phyloP scores from a whole-genome alignment of 2,888 invertebrate species.

The Drosophila limbata region DNA sequence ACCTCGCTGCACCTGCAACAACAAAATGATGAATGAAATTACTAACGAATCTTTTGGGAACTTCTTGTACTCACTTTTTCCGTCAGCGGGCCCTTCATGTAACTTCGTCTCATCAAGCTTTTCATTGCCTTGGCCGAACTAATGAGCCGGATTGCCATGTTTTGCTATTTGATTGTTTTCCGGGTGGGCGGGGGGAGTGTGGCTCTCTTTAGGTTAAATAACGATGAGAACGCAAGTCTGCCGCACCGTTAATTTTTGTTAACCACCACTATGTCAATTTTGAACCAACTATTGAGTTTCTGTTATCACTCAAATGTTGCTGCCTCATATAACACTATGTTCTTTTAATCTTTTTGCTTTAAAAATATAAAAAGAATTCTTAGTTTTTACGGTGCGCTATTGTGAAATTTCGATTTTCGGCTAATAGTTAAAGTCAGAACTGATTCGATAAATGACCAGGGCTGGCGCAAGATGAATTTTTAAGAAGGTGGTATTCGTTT shows the following conservation, averaged over 20 bases:
- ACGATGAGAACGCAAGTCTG: constrained; percentile 54
- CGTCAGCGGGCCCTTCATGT: constrained; percentile 83
- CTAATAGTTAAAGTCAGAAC: constrained; percentile 29
- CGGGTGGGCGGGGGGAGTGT: constrained; percentile 24
- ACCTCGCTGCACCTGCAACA: constrained; percentile 51
- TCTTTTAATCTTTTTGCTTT: constrained; percentile 42
- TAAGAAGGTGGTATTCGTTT: no score
- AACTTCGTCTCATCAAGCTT: constrained; percentile 82
- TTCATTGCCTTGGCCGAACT: constrained; percentile 87
- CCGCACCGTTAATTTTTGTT: constrained; percentile 32
- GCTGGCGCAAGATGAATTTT: no score
- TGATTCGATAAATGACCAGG: constrained; percentile 40
- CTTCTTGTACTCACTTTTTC: constrained; percentile 38
- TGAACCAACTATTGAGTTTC: constrained; percentile 32
- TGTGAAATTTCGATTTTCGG: constrained; percentile 72
- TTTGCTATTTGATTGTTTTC: constrained; percentile 28
- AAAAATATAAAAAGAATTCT: constrained; percentile 50
- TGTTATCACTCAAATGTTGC: constrained; percentile 18
- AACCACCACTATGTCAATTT: constrained; percentile 42
- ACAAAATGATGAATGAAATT: neutral
- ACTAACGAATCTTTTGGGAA: neutral
- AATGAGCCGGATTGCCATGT: constrained; percentile 89
- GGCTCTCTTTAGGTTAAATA: constrained; percentile 70
- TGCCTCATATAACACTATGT: constrained; percentile 57
- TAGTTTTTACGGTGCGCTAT: constrained; percentile 62